A percentile compares a stretch with the other conserved stretches of the same genome.
Evolutionary conservation across 1,140 invertebrate species (phyloP).

Genomic region (Megathymus violae): DNA sequence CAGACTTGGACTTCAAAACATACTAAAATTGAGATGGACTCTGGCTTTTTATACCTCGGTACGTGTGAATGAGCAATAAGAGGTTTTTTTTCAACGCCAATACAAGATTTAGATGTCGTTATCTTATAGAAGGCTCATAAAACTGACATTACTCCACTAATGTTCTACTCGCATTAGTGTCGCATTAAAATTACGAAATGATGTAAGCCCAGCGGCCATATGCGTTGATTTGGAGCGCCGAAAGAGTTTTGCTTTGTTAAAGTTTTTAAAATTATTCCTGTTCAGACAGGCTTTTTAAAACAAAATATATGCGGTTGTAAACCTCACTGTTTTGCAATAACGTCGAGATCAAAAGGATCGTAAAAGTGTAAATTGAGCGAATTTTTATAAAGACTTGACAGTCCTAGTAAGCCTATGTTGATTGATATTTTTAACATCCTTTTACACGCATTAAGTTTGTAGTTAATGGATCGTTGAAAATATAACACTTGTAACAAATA

Average conservation of each 20-base stretch:
- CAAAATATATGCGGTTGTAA: conserved; percentile 26
- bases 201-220: conserved; percentile 51
- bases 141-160: conserved; percentile 74
- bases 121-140: conserved; percentile 65
- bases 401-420: not conserved
- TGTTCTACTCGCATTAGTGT: conserved; percentile 70
- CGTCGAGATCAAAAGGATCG: conserved; percentile 23
- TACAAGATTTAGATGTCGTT: conserved; percentile 55
- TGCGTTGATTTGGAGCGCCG: conserved; percentile 46
- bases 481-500: not conserved
- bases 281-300: conserved; percentile 13
- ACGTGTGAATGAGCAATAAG: not conserved
- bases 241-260: conserved; percentile 21
- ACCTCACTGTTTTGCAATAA: conserved; percentile 22
- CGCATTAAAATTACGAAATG: conserved; percentile 72
- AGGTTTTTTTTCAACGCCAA: conserved; percentile 39
- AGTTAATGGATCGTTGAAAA: not conserved
- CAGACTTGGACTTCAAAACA: too few relatives aligned
- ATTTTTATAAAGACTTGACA: conserved; percentile 18
- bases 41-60: not conserved
- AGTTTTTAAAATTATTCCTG: conserved; percentile 25
- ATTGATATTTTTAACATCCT: conserved; percentile 1
- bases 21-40: too few relatives aligned
- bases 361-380: conserved; percentile 12
- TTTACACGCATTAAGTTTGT: conserved; percentile 20